These are phyloP conservation scores for Diloba caeruleocephala DNA, from an alignment of 2,888 invertebrate species.

Conservation along the genomic window DNA sequence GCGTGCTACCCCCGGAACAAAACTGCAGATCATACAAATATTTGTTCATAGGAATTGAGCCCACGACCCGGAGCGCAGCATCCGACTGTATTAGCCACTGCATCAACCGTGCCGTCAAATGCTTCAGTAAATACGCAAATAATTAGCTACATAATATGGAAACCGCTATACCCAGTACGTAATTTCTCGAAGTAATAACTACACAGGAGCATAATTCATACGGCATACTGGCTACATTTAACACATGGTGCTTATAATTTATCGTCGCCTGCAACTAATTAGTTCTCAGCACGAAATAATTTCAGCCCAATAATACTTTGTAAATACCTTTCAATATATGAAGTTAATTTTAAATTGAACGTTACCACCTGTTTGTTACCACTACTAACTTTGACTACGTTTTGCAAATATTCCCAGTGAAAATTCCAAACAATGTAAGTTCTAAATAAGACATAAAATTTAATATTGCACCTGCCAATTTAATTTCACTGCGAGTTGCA, in stretches of 20 bases:
- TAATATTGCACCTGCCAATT: constrained; percentile 23
- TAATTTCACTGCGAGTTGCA: constrained; percentile 12
- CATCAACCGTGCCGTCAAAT: too few species aligned
- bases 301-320: constrained; percentile 20
- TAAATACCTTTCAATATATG: constrained; percentile 27
- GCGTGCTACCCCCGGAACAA: too few species aligned
- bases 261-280: constrained; percentile 27
- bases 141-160: background rate
- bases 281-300: constrained; percentile 29
- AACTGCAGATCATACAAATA: too few species aligned
- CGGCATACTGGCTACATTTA: constrained; percentile 20
- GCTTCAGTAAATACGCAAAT: background rate
- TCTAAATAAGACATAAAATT: constrained; percentile 13
- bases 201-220: constrained; percentile 11
- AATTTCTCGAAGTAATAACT: constrained; percentile 17
- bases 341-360: constrained; percentile 36
- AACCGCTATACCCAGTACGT: background rate
- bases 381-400: constrained; percentile 7
- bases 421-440: constrained; percentile 18
- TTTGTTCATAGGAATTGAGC: too few species aligned
- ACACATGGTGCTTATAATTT: constrained; percentile 23
- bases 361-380: constrained; percentile 13
- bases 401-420: constrained; percentile 26
- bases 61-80: too few species aligned
- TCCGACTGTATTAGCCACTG: too few species aligned